A percentile compares a stretch with the other conserved stretches of the same genome.
Evolutionary conservation across 1,140 invertebrate species (phyloP).

Genomic region (Leptinotarsa lineolata): DNA sequence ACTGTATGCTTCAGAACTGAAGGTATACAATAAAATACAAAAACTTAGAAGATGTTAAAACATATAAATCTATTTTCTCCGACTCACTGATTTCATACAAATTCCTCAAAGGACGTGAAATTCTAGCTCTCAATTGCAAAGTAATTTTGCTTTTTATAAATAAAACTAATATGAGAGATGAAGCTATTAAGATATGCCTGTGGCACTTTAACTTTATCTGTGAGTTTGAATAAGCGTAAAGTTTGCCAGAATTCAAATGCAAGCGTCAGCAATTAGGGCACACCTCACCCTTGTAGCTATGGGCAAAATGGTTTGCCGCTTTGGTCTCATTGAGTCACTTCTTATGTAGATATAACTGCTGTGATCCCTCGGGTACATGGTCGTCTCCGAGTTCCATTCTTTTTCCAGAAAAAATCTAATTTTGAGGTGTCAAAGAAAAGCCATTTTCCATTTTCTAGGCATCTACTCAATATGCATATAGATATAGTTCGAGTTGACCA

Average conservation of each 20-base stretch:
- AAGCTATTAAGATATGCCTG: slow-evolving; percentile 35
- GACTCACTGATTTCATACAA: too few species aligned
- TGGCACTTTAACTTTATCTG: slow-evolving; percentile 35
- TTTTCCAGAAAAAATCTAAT: slow-evolving; percentile 56
- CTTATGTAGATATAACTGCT: slow-evolving; percentile 53
- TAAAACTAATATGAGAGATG: slow-evolving; percentile 33
- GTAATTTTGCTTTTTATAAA: slow-evolving; percentile 12
- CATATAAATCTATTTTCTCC: too few species aligned
- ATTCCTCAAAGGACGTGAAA: neutral
- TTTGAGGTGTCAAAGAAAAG: slow-evolving; percentile 58
- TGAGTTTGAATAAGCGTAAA: slow-evolving; percentile 37
- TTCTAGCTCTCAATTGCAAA: neutral
- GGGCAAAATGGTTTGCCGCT: slow-evolving; percentile 29
- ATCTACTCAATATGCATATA: slow-evolving; percentile 55
- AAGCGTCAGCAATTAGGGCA: slow-evolving; percentile 37
- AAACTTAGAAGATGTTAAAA: too few species aligned
- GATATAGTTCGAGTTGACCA: slow-evolving; percentile 37
- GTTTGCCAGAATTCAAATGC: slow-evolving; percentile 22
- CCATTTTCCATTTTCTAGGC: slow-evolving; percentile 54
- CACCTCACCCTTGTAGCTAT: slow-evolving; percentile 19
- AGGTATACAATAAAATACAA: too few species aligned
- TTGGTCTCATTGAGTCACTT: slow-evolving; percentile 31
- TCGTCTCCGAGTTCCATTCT: slow-evolving; percentile 52
- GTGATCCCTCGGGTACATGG: slow-evolving; percentile 48
- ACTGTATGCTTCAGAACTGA: too few species aligned